Evolutionary conservation across 2,888 invertebrate genomes (phyloP).

Genomic region (Parascotia fuliginaria): DNA sequence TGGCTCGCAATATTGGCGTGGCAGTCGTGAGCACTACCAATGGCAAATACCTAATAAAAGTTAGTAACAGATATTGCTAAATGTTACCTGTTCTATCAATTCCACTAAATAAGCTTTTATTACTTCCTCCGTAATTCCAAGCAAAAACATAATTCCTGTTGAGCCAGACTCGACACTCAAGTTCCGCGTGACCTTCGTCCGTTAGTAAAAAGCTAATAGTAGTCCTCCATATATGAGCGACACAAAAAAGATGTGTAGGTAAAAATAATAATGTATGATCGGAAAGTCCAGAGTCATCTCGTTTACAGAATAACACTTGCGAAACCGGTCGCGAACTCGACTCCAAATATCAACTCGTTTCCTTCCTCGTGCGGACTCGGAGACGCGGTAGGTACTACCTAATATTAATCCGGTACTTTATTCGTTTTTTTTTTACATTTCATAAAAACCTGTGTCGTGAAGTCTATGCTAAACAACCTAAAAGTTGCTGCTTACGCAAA

Average conservation of each 20-base stretch:
- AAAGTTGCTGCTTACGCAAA: neutral
- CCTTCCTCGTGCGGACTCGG: slow-evolving; percentile 70
- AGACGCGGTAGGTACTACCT: slow-evolving; percentile 40
- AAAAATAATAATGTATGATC: slow-evolving; percentile 62
- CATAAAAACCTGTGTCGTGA: neutral
- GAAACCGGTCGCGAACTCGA: slow-evolving; percentile 73
- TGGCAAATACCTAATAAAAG: too few relatives aligned
- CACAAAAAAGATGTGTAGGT: slow-evolving; percentile 49
- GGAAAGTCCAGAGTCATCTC: slow-evolving; percentile 82
- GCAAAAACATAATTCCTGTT: slow-evolving; percentile 60
- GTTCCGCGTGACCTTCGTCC: slow-evolving; percentile 78
- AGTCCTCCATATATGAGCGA: slow-evolving; percentile 56
- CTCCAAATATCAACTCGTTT: slow-evolving; percentile 82
- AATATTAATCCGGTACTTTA: slow-evolving; percentile 29
- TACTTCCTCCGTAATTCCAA: slow-evolving; percentile 66
- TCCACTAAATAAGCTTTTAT: slow-evolving; percentile 59
- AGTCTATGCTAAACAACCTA: neutral
- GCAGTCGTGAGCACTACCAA: too few relatives aligned
- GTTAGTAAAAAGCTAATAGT: slow-evolving; percentile 68
- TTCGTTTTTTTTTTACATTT: slow-evolving; percentile 17
- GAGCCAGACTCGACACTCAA: slow-evolving; percentile 65
- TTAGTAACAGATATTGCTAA: slow-evolving; percentile 28
- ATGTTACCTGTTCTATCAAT: slow-evolving; percentile 56
- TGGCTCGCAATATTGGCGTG: too few relatives aligned
- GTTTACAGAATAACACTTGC: slow-evolving; percentile 84